Base-by-base conservation (phyloP, 1,140 invertebrate genomes). In the Saxidomus purpurata region DNA sequence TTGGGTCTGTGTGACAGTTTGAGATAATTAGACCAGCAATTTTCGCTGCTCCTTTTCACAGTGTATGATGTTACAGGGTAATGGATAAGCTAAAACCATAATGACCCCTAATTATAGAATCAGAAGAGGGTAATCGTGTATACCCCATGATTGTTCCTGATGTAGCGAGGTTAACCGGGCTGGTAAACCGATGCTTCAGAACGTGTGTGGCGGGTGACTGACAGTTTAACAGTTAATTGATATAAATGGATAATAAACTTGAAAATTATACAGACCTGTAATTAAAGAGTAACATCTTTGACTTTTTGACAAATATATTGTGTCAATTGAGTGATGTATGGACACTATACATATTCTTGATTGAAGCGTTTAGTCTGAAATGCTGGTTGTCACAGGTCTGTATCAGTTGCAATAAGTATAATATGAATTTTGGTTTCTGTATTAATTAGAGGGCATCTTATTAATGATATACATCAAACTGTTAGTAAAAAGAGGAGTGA, bases 211-310 rank as follows among this genome's bases (percentile, higher is more conserved):
- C 38, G 38, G 59, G 13, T 79, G 13, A 43, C 28, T 59, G 63
- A 38, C 63, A 36, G 71, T 85, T 76, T 85, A 19, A 74, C 83
- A 55, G 38, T 71, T 34, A 85, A 85, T 85, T 85, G 67, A 85
- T 40, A 85, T 85, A 49, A 71, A 85, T 85, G 83, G 40, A 9
- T 36, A 74, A 74, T 74, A 76, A 74, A 85, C 25, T 43, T 52
- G 63, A 85, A 74, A 85, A 85, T 49, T 85, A 85, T 67, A 71
- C 83, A 43, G n/a, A 55, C 49, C 83, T 83, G 19, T 67, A 85
- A 55, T 55, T 85, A 85, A 85, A 76, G 34, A 49, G 67, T 76
- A 55, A 71, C 83, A 74, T 74, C 47, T 79, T 79, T 55, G 47
- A 55, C 47, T 55, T 52, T 49, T 79, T 31, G 47, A 79, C 47